Conservation (phyloP, 1,140 invertebrate species). For the Amphibalanus amphitrite region DNA sequence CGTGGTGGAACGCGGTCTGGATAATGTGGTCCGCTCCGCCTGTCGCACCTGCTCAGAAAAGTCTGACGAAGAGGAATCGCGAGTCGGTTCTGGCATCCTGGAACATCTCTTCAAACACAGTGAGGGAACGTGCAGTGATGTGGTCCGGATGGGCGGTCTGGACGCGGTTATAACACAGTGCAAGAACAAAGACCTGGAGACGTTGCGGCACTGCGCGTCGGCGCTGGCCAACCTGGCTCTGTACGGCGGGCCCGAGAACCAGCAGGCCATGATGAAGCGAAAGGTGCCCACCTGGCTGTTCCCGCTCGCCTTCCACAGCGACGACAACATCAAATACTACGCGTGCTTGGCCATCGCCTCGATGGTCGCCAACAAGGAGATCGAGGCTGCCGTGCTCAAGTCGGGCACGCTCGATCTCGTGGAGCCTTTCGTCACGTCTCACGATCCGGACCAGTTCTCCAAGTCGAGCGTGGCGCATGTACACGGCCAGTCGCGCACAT, state of each 20-base stretch:
- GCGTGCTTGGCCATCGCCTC: constrained; percentile 94
- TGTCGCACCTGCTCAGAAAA: constrained; percentile 59
- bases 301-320: constrained; percentile 86
- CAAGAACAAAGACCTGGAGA: constrained; percentile 78
- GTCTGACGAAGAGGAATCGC: constrained; percentile 54
- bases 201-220: constrained; percentile 82
- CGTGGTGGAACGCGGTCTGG: constrained; percentile 82
- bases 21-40: constrained; percentile 49
- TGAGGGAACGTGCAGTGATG: constrained; percentile 82
- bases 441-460: constrained; percentile 85
- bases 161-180: constrained; percentile 89
- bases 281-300: constrained; percentile 97
- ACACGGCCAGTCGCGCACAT: constrained; percentile 90
- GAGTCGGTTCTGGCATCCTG: constrained; percentile 85
- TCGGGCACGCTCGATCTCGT: constrained; percentile 89
- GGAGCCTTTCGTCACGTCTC: constrained; percentile 84
- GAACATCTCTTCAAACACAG: constrained; percentile 96
- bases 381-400: constrained; percentile 86
- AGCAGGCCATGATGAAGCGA: constrained; percentile 90
- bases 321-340: constrained; percentile 95
- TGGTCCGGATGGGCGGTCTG: constrained; percentile 62
- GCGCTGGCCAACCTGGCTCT: constrained; percentile 90
- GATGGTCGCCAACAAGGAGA: constrained; percentile 93
- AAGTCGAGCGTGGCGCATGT: constrained; percentile 75
- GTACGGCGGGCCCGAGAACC: constrained; percentile 91